Base-by-base conservation (phyloP, 2,888 invertebrate genomes). In the Synanthedon formicaeformis region DNA sequence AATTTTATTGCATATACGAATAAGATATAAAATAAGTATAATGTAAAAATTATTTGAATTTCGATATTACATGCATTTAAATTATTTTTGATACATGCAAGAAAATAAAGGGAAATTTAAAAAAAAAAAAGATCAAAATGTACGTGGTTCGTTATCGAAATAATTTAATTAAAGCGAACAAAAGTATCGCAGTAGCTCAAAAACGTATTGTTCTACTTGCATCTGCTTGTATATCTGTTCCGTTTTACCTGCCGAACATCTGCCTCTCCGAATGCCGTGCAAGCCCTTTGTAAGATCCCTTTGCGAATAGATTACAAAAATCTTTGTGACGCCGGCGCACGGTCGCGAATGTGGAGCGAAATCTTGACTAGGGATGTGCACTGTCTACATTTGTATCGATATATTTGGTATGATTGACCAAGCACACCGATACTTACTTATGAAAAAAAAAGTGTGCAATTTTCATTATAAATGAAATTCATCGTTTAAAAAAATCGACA, bases 241-340 rank as follows among this genome's bases (percentile, higher is more conserved):
- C 73, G 78, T 71, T 81, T 82, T 81, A 80, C 79, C 81, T 81
- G 78, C 69, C 58, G 56, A 66, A 78, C 84, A 86, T 83, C 85
- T 84, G 86, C 80, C 73, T 63, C 65, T 57, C 34, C 34, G 2
- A 34, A 16, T 2, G 34, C 66, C 57, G 63, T 61, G 60, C 59
- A 41, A 51, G 53, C 40, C 56, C 56, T 56, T 52, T 52, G 18
- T 45, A 48, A n/a, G 41, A 48, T 65, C 79, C 78, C 75, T 78
- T 74, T 64, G 76, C 79, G 76, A 78, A 81, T 77, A 78, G 78
- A 81, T 81, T 76, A 73, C 64, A 71, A 61, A 34, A 69, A 73
- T 77, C 77, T 76, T 75, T 77, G 75, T 70, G 55, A 55, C 11
- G 41, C 45, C 45, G 34, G 34, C 34, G 34, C 34, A 34, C 34